Percentiles rank a stretch among this genome's conserved stretches.
These are phyloP conservation scores for Erithacus rubecula DNA, from an alignment of 2,797 vertebrate genomes.

Conservation along the genomic window DNA sequence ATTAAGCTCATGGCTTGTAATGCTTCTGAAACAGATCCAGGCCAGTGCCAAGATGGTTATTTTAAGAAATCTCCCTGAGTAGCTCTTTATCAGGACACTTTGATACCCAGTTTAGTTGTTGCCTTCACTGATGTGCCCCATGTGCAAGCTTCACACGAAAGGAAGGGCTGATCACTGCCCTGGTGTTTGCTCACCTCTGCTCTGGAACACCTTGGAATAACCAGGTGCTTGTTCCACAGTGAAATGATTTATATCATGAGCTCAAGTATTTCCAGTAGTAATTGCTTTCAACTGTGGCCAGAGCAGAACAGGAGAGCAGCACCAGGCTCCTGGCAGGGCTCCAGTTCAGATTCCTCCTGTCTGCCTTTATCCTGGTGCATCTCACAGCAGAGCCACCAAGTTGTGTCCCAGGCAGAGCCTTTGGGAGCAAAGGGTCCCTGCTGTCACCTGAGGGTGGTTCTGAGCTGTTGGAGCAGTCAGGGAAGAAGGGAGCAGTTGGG, in stretches of 20 bases:
- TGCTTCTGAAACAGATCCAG: not conserved
- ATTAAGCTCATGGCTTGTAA: not conserved
- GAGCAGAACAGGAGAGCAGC: not conserved
- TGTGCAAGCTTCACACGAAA: not conserved
- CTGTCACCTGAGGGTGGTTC: accelerated
- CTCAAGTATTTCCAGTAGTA: not conserved
- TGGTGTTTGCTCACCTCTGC: not conserved
- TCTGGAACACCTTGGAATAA: not conserved
- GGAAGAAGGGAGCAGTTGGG: not conserved
- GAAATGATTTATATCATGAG: not conserved
- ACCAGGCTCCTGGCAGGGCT: not conserved
- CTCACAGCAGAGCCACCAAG: not conserved
- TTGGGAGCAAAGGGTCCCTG: not conserved
- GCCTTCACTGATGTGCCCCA: not conserved
- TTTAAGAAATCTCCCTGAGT: not conserved
- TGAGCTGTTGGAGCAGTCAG: accelerated
- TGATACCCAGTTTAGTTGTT: not conserved
- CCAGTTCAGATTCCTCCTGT: not conserved
- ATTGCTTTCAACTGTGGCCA: not conserved
- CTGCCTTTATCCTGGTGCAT: not conserved
- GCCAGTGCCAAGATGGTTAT: not conserved
- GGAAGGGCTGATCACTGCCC: not conserved
- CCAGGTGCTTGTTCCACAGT: not conserved
- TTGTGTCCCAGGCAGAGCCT: not conserved
- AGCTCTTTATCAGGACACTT: not conserved